Conservation (phyloP, 2,113 vertebrate species). For the Dromiciops gliroides region DNA sequence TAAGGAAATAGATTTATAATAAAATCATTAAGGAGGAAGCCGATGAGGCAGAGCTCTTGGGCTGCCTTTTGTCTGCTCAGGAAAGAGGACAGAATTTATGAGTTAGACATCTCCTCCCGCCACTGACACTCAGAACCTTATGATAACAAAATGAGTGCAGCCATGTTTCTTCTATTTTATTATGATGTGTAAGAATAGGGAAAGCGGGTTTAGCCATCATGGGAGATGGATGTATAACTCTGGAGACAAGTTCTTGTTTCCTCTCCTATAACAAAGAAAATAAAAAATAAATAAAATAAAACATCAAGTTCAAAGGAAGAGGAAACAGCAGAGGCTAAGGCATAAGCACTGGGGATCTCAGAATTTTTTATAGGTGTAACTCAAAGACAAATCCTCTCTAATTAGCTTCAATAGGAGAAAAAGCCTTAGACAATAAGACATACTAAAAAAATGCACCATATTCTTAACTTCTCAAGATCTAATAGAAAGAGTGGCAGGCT, state of each 20-base stretch:
- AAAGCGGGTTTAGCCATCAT: not conserved
- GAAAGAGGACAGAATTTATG: slow-evolving; percentile 4
- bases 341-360: not conserved
- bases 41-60: not conserved
- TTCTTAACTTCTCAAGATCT: not conserved
- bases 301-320: not conserved
- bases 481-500: not conserved
- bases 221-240: not conserved
- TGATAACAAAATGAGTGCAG: not conserved
- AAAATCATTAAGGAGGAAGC: not conserved
- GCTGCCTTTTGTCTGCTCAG: not conserved
- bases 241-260: not conserved
- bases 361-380: not conserved
- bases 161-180: not conserved
- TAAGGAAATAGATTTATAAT: not conserved
- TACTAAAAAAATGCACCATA: not conserved
- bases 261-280: not conserved
- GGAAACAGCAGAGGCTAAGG: not conserved
- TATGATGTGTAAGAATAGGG: not conserved
- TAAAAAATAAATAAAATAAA: not conserved
- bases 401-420: not conserved
- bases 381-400: not conserved
- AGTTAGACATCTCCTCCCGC: not conserved
- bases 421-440: not conserved
- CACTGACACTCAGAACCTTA: not conserved